A percentile compares a stretch with the other conserved stretches of the same genome.
These are phyloP conservation scores for Drosophila orosa DNA, from an alignment of 1,140 invertebrate genomes.

Conservation along the genomic window DNA sequence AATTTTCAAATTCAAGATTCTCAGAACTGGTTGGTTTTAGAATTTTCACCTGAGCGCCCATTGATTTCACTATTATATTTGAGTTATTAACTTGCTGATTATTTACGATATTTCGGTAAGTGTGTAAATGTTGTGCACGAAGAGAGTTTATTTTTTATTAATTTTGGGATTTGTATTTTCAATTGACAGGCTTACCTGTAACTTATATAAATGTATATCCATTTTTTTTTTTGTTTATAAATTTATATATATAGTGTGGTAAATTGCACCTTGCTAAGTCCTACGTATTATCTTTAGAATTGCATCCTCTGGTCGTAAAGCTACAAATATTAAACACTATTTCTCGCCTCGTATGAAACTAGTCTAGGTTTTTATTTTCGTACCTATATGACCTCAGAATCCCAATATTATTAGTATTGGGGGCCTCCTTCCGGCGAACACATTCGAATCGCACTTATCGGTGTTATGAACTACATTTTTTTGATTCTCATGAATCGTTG, in stretches of 20 bases:
- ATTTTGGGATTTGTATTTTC: not conserved
- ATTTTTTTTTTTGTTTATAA: not conserved
- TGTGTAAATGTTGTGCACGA: slow-evolving; percentile 5
- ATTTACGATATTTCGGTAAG: slow-evolving; percentile 4
- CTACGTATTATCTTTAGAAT: slow-evolving; percentile 38
- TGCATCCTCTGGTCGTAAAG: slow-evolving; percentile 49
- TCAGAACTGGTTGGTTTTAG: slow-evolving; percentile 78
- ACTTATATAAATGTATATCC: not conserved
- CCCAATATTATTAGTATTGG: slow-evolving; percentile 9
- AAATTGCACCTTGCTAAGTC: slow-evolving; percentile 23
- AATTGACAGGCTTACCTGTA: slow-evolving; percentile 7
- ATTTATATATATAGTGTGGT: slow-evolving; percentile 4
- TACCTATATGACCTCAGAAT: slow-evolving; percentile 18
- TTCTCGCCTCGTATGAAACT: slow-evolving; percentile 37
- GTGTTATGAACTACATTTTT: slow-evolving; percentile 61
- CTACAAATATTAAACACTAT: slow-evolving; percentile 41
- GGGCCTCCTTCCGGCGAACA: slow-evolving; percentile 26
- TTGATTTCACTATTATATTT: slow-evolving; percentile 7
- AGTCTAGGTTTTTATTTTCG: slow-evolving; percentile 31
- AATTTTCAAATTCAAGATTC: slow-evolving; percentile 55
- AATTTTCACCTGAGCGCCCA: slow-evolving; percentile 55
- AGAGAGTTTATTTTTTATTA: not conserved
- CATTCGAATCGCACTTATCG: slow-evolving; percentile 64
- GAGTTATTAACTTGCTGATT: slow-evolving; percentile 1
- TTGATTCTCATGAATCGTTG: slow-evolving; percentile 43